A percentile compares a stretch with the other conserved stretches of the same genome.
Conservation (phyloP, 2,113 vertebrate genomes). For the Silurus asotus region DNA sequence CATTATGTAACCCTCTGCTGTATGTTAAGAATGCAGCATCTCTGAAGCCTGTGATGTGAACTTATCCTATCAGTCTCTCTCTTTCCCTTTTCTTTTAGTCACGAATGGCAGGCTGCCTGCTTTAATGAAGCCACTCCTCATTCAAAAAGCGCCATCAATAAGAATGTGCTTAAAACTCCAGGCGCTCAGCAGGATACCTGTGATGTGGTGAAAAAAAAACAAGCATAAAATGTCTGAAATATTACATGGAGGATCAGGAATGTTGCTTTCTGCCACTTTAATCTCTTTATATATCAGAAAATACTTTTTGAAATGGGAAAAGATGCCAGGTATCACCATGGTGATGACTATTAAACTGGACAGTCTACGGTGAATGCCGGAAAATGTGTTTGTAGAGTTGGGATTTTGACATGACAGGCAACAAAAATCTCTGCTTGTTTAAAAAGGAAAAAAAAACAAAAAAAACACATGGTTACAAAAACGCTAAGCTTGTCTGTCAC, state of each 20-base stretch:
- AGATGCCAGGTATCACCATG: not conserved
- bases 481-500: not conserved
- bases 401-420: not conserved
- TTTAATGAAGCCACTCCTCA: conserved; percentile 21
- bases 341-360: not conserved
- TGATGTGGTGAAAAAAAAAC: not conserved
- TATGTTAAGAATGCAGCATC: not conserved
- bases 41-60: conserved; percentile 7
- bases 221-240: not conserved
- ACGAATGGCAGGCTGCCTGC: conserved; percentile 14
- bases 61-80: not conserved
- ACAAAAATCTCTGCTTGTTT: not conserved
- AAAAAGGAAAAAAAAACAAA: not conserved
- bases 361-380: not conserved
- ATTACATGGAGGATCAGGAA: not conserved
- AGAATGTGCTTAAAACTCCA: conserved; percentile 2
- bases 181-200: conserved; percentile 9
- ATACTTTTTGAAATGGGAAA: not conserved
- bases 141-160: conserved; percentile 16
- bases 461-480: not conserved
- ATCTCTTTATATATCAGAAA: not conserved
- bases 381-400: not conserved
- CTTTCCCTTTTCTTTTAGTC: conserved; percentile 20
- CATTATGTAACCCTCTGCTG: not conserved
- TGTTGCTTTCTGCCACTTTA: not conserved